phyloP scores from a whole-genome alignment of 2,113 vertebrate genomes.

The Otus sunia region DNA sequence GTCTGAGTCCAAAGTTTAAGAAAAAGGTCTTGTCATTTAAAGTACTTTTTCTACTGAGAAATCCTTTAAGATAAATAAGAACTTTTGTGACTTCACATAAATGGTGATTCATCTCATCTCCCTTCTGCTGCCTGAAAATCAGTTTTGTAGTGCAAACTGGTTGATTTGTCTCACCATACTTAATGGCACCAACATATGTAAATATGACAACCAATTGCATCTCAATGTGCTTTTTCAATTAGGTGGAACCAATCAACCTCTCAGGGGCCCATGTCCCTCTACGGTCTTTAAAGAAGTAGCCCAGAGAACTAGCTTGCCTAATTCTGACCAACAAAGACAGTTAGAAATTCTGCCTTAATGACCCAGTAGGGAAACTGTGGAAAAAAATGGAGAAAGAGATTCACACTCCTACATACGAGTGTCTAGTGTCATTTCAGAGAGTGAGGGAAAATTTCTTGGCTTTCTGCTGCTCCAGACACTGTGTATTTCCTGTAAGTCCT shows the following conservation, averaged over 20 bases:
- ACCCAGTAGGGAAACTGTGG: neutral
- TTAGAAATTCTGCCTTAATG: neutral
- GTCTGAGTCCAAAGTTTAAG: neutral
- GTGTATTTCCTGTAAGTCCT: neutral
- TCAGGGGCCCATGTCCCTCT: accelerated
- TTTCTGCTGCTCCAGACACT: neutral
- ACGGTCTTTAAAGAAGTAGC: neutral
- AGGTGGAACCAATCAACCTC: neutral
- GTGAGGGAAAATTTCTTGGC: neutral
- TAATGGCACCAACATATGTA: neutral
- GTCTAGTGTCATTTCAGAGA: neutral
- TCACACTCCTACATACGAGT: neutral
- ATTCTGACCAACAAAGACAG: neutral
- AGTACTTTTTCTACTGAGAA: neutral
- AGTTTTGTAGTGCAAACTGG: neutral
- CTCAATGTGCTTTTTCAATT: neutral
- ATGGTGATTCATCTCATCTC: neutral
- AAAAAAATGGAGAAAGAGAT: neutral
- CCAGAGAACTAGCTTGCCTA: neutral
- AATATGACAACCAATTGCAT: accelerated
- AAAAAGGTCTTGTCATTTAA: neutral
- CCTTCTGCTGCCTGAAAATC: neutral
- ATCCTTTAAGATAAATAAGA: neutral
- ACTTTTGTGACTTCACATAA: neutral
- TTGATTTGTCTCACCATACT: neutral